Conservation (phyloP, 2,888 invertebrate species). For the Koerneria pararmatus region DNA sequence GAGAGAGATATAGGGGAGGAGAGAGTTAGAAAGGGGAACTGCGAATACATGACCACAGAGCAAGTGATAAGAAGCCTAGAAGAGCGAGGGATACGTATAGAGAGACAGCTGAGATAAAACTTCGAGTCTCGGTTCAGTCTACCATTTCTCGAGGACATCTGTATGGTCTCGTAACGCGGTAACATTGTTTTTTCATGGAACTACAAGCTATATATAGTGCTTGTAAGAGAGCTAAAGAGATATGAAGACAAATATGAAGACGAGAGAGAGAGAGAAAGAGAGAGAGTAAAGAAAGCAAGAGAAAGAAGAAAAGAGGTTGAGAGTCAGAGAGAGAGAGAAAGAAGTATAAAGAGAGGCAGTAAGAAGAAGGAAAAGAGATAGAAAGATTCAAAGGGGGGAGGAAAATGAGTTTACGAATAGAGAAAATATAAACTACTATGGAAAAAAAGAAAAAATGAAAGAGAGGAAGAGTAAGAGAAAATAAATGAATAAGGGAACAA, state of each 20-base stretch:
- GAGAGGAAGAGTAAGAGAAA: neutral
- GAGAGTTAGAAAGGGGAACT: neutral
- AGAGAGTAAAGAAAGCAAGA: neutral
- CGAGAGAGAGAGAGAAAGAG: constrained; percentile 3
- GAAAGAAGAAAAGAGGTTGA: no score
- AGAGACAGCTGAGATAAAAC: no score
- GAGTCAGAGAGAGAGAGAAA: neutral
- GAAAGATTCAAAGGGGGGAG: neutral
- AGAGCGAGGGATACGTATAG: constrained; percentile 7
- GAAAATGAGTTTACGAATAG: neutral
- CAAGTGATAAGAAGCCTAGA: neutral
- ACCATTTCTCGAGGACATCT: no score
- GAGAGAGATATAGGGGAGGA: neutral
- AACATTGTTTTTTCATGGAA: no score
- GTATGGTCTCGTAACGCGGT: no score
- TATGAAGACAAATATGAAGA: neutral
- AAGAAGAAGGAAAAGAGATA: neutral
- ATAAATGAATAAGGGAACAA: neutral
- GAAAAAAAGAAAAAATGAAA: neutral
- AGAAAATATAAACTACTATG: neutral
- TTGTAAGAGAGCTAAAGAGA: constrained; percentile 10
- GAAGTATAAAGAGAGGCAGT: neutral
- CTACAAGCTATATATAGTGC: no score
- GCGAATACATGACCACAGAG: neutral
- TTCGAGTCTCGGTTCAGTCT: no score